Conservation (phyloP, 2,797 vertebrate species). For the Malacoraja senta region DNA sequence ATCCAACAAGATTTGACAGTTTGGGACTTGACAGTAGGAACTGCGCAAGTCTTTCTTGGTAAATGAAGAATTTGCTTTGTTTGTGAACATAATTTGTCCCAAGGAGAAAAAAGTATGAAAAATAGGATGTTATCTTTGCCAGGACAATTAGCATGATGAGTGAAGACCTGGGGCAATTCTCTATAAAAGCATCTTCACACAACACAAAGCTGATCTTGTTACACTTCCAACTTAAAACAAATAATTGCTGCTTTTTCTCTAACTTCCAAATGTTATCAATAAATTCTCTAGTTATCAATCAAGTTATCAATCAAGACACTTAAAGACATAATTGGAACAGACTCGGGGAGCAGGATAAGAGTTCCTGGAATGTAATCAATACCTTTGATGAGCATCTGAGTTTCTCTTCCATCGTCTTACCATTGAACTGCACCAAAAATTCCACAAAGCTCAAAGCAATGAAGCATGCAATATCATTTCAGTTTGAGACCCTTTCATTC, state of each 20-base stretch:
- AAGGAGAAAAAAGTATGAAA: not conserved
- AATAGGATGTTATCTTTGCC: not conserved
- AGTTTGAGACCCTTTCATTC: not conserved
- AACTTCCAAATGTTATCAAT: too few species aligned
- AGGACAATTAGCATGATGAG: not conserved
- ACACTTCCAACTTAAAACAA: not conserved
- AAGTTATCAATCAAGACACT: too few species aligned
- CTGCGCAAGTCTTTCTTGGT: not conserved
- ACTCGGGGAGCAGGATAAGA: not conserved
- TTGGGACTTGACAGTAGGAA: not conserved
- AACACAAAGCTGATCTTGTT: not conserved
- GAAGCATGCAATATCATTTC: not conserved
- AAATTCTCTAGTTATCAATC: too few species aligned
- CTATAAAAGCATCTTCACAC: not conserved
- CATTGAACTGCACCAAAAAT: not conserved
- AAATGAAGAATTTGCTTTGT: not conserved
- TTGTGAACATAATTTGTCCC: not conserved
- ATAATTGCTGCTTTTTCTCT: not conserved
- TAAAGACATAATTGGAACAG: too few species aligned
- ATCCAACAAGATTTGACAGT: not conserved
- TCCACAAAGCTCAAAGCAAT: not conserved
- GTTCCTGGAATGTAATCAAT: not conserved
- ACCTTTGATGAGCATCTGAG: not conserved
- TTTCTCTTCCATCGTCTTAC: not conserved
- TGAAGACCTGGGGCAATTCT: not conserved